Conservation (phyloP, 2,888 invertebrate species). For the Saturnia pavonia region DNA sequence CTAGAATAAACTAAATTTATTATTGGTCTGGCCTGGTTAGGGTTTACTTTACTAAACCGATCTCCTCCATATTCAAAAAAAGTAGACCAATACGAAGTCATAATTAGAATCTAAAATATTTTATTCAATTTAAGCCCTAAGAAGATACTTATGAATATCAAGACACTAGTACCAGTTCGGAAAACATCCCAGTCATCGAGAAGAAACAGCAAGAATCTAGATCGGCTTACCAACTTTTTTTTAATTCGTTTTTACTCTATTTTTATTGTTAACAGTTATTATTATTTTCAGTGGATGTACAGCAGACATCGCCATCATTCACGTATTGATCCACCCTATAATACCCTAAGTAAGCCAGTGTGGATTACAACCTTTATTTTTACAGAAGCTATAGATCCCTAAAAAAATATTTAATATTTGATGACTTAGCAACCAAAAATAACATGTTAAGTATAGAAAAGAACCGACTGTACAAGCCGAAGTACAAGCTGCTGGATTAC, state of each 20-base stretch:
- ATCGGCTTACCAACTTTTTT: no score
- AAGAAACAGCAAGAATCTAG: no score
- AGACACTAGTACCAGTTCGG: no score
- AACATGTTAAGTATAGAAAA: background rate
- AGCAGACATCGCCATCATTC: no score
- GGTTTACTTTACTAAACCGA: background rate
- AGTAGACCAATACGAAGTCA: background rate
- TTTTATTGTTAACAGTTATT: no score
- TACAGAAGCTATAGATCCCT: background rate
- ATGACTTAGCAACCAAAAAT: background rate
- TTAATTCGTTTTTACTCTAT: no score
- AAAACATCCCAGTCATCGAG: no score
- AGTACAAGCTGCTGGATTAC: background rate
- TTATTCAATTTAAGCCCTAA: no score
- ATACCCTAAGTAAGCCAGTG: background rate
- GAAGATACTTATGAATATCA: no score
- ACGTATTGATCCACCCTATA: no score
- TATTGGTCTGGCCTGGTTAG: constrained; percentile 3
- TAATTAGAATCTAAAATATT: no score
- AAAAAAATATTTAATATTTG: background rate
- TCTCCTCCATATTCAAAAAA: background rate
- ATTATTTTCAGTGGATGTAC: no score
- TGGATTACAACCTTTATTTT: background rate
- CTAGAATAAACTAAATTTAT: constrained; percentile 4
- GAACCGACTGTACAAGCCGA: background rate